Evolutionary conservation across 2,888 invertebrate species (phyloP), one percentile per base, ranked within the genome.

Genomic region (Erannis defoliaria): DNA sequence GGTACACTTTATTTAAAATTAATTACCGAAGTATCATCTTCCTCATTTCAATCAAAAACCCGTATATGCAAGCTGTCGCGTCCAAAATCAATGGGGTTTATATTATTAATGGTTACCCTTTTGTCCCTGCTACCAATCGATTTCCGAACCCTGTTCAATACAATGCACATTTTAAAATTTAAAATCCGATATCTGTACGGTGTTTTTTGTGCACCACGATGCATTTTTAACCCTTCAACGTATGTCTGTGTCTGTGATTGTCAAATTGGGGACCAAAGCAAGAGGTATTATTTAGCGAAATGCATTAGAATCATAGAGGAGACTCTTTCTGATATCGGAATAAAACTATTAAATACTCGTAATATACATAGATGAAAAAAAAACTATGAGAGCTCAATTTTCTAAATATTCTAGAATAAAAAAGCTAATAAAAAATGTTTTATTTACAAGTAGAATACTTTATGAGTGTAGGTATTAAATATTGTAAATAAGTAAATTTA

Each of bases 101-200:
- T 88, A 85, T 87, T 87, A 90, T 88, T 89, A 90, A 90, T 89
- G 90, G 89, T 81, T 86, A 89, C 88, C 90, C 93, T 90, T 92
- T 92, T 88, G 87, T 85, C 78, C 82, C 81, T 79, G 85, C 82
- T 76, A 80, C 90, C 90, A 92, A 93, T 93, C 93, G 92, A 93
- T 93, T 91, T 81, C 81, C 85, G 86, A 89, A 81, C 92, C 90
- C 88, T 73, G 89, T 74, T 81, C 88, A 89, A 91, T 92, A 91
- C 93, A 93, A 93, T 89, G 89, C 92, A 89, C 92, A 90, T 93
- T 93, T 93, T 92, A 93, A 93, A 93, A 86, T 93, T 93, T 93
- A 91, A 93, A 93, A 93, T 92, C 92, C 92, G 92, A 93, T 93
- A 93, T 93, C 92, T 93, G 86, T 89, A 82, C 82, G 67, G 80